Percentiles rank a stretch among this genome's conserved stretches.
These are phyloP conservation scores for Marcusenius ussheri DNA, from an alignment of 2,113 vertebrate genomes.

Conservation along the genomic window DNA sequence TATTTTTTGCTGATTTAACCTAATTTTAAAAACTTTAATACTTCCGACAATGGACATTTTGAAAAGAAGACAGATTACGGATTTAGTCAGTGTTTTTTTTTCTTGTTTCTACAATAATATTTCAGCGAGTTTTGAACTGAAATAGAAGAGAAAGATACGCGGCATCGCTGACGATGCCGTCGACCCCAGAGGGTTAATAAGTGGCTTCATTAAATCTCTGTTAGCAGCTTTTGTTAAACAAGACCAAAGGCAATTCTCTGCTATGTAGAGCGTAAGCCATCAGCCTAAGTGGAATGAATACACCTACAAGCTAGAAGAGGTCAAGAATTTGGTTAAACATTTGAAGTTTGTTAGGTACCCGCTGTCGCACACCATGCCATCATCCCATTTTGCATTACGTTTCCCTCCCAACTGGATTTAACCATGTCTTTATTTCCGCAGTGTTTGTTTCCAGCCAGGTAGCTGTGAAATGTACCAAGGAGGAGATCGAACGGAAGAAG, in stretches of 20 bases:
- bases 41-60: too few species aligned
- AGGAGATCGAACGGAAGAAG: conserved; percentile 88
- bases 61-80: too few species aligned
- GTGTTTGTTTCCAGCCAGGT: conserved; percentile 44
- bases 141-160: too few species aligned
- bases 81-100: too few species aligned
- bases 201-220: neutral
- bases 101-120: too few species aligned
- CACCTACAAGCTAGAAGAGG: neutral
- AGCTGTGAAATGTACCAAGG: conserved; percentile 65
- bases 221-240: neutral
- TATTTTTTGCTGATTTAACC: too few species aligned
- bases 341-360: neutral
- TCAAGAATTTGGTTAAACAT: neutral
- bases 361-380: neutral
- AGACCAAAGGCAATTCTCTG: neutral
- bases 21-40: too few species aligned
- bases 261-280: neutral
- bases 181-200: neutral
- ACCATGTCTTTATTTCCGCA: conserved; percentile 36
- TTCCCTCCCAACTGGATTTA: neutral
- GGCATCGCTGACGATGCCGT: too few species aligned
- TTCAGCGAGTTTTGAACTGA: too few species aligned
- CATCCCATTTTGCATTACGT: neutral
- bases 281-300: neutral